phyloP scores from a whole-genome alignment of 2,113 vertebrate species.

The Gavia stellata region DNA sequence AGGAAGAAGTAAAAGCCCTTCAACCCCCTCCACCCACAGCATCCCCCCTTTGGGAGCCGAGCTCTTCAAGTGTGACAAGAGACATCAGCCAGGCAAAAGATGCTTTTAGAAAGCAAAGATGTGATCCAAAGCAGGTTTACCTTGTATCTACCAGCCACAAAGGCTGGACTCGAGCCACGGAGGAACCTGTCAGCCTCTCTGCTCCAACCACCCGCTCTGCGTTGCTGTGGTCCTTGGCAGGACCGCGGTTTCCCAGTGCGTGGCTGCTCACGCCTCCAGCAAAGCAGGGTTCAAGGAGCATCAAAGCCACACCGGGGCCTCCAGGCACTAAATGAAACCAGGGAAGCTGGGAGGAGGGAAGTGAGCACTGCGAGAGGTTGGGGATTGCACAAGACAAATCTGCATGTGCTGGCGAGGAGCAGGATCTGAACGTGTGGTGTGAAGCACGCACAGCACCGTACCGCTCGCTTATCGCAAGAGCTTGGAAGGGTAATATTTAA shows the following conservation, averaged over 20 bases:
- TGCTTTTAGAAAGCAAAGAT: background rate
- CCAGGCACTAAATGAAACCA: background rate
- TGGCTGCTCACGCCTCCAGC: background rate
- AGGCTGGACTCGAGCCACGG: background rate
- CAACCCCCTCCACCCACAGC: background rate
- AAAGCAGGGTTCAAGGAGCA: background rate
- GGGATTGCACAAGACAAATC: background rate
- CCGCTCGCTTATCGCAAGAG: background rate
- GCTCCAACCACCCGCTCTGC: background rate
- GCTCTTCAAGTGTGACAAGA: background rate
- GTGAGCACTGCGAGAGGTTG: background rate
- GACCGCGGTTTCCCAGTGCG: background rate
- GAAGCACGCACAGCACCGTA: background rate
- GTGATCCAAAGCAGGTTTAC: background rate
- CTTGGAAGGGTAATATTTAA: background rate
- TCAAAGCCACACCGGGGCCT: background rate
- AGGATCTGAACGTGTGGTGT: background rate
- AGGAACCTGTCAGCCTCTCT: background rate
- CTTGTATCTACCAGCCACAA: background rate
- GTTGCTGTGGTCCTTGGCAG: rapidly evolving
- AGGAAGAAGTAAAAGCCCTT: background rate
- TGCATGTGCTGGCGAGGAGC: background rate
- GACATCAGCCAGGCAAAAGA: background rate
- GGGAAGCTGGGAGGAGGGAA: background rate
- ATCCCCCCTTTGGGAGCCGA: background rate